phyloP scores from a whole-genome alignment of 2,113 vertebrate genomes.

The Scortum barcoo region DNA sequence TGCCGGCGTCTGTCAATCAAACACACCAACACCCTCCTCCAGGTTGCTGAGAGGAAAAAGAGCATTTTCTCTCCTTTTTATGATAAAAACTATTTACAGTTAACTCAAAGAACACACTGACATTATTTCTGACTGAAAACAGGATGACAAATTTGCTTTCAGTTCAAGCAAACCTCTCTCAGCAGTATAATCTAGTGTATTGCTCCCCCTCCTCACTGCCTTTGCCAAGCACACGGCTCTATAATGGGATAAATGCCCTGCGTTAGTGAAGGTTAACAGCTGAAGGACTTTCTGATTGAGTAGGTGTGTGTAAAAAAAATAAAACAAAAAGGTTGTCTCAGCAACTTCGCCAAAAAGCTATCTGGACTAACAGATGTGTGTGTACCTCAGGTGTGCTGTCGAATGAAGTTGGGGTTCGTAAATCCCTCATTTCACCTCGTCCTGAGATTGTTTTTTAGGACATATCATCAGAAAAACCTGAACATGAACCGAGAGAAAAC shows the following conservation, averaged over 20 bases:
- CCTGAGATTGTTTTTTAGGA: not conserved
- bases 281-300: constrained; percentile 56
- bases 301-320: too few relatives aligned
- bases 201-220: not conserved
- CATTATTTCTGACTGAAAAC: not conserved
- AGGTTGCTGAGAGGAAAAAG: not conserved
- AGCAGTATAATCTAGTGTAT: not conserved
- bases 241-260: constrained; percentile 14
- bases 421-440: not conserved
- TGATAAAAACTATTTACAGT: not conserved
- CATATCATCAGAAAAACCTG: not conserved
- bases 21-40: not conserved
- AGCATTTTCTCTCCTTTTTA: not conserved
- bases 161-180: not conserved
- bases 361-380: not conserved
- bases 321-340: constrained; percentile 27
- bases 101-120: not conserved
- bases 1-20: not conserved
- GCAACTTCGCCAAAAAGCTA: constrained; percentile 45
- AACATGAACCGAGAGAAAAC: not conserved
- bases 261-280: constrained; percentile 24
- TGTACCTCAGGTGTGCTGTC: not conserved
- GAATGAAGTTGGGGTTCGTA: not conserved
- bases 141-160: not conserved
- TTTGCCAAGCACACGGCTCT: constrained; percentile 4